Evolutionary conservation across 1,140 invertebrate genomes (phyloP), one percentile per base, ranked within the genome.

Genomic region (Hyphantria cunea): DNA sequence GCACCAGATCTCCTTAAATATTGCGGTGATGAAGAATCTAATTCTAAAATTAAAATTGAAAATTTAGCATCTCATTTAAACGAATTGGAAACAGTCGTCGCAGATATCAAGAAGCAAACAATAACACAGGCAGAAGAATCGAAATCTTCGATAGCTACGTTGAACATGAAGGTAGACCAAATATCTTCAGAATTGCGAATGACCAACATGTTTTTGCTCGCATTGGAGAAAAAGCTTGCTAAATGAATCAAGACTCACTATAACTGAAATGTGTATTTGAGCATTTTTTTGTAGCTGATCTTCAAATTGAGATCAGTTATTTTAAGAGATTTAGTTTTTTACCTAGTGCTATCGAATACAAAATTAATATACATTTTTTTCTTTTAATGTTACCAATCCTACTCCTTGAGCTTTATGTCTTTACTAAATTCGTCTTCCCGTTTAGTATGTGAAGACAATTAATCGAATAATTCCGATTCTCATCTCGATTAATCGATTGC

Each of bases 81-180:
- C 39, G 63, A 65, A 0, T 12, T 88, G 47, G 83, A 88, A 49
- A 78, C 77, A 10, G 70, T 60, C 6, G 69, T 86, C 6, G 63
- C 14, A 0, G 66, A 78, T 53, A 70, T 84, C 6, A 83, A 77
- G 70, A 61, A 70, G 5, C 69, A 84, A 58, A 68, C 86, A 7
- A 66, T 52, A 17, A 63, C 44, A 3, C 64, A 71, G 13, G 61
- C 61, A 13, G 71, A 86, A 52, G 72, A 79, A 34, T 58, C 75
- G 11, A 82, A 76, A 31, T 61, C 54, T 13, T 60, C 73, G 6
- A 53, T 86, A n/a, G 80, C 82, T 3, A 62, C 69, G 25, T 52
- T 89, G 14, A 83, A 86, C 65, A 73, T 79, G 0, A 87, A 82
- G 70, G 72, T 89, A 37, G 80, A 87, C 54, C 80, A 87, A 66